phyloP scores from a whole-genome alignment of 2,113 vertebrate genomes.

The Mionectes macconnelli region DNA sequence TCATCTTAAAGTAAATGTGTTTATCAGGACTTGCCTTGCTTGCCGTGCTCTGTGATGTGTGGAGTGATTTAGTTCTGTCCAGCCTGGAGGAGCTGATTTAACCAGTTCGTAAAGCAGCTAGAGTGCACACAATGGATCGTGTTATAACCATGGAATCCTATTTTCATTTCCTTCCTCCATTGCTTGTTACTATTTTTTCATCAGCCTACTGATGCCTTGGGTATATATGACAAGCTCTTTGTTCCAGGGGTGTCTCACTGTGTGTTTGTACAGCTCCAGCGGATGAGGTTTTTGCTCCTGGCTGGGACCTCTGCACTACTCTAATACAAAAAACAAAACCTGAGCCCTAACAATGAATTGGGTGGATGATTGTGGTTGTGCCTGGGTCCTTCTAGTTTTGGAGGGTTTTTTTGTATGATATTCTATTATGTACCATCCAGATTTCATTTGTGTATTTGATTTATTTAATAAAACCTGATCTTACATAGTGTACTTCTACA shows the following conservation, averaged over 20 bases:
- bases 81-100: not conserved
- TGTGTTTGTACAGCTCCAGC: not conserved
- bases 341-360: not conserved
- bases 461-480: not conserved
- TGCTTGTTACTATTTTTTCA: not conserved
- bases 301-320: not conserved
- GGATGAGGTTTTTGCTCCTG: not conserved
- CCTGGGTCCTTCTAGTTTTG: not conserved
- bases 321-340: not conserved
- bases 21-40: not conserved
- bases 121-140: not conserved
- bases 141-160: not conserved
- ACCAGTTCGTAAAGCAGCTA: not conserved
- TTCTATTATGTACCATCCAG: not conserved
- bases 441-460: not conserved
- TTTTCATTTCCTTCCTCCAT: not conserved
- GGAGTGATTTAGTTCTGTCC: not conserved
- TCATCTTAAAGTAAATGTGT: not conserved
- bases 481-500: not conserved
- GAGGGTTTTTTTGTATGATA: not conserved
- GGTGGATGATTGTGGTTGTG: not conserved
- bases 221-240: not conserved
- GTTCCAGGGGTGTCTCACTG: not conserved
- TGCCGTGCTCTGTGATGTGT: not conserved
- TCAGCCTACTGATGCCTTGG: not conserved